These are phyloP conservation scores for Diachasmimorpha longicaudata DNA, from an alignment of 1,140 invertebrate genomes.

Conservation along the genomic window DNA sequence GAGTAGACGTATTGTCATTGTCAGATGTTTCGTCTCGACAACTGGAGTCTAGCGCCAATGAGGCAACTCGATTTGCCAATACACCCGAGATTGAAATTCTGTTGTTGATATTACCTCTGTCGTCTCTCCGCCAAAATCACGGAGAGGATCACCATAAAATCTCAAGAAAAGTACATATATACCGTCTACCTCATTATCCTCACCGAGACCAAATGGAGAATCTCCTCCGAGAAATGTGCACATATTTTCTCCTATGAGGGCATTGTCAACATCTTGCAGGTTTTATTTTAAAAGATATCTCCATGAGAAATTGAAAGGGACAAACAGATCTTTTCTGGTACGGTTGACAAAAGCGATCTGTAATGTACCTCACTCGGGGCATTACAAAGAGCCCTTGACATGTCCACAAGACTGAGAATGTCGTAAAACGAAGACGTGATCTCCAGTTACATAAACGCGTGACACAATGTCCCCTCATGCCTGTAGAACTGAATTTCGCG, in stretches of 20 bases:
- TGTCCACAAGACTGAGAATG: not conserved
- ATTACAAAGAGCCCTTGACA: slow-evolving; percentile 4
- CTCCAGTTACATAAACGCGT: not conserved
- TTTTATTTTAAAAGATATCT: not conserved
- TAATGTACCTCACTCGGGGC: not conserved
- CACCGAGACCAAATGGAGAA: not conserved
- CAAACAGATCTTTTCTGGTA: not conserved
- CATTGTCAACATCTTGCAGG: not conserved
- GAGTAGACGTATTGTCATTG: not conserved
- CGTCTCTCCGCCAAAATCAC: not conserved
- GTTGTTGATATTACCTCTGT: not conserved
- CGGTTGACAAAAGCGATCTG: not conserved
- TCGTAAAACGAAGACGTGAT: slow-evolving; percentile 2
- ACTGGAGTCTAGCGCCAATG: not conserved
- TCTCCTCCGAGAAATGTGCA: not conserved
- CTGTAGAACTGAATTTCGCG: not conserved
- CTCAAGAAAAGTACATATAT: no score
- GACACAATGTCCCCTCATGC: not conserved
- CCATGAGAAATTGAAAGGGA: not conserved
- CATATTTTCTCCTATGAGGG: not conserved
- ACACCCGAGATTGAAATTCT: not conserved
- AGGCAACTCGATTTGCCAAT: not conserved
- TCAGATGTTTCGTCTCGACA: not conserved
- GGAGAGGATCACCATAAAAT: no score
- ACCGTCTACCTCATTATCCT: not conserved